Conservation (phyloP, 2,888 invertebrate genomes). For the Aporophyla nigra region DNA sequence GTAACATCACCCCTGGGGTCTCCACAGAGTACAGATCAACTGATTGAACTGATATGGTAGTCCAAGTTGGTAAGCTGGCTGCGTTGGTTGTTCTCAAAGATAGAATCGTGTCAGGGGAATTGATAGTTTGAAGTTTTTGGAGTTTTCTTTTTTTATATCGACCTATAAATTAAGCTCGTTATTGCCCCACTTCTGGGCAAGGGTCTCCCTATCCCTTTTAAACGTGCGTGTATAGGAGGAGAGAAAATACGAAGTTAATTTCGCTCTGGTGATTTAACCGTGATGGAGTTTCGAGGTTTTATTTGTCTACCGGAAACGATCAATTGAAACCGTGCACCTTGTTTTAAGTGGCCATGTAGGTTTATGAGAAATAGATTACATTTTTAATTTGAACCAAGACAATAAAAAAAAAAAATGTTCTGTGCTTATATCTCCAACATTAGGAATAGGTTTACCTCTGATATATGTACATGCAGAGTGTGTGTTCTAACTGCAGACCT, state of each 20-base stretch:
- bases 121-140: not conserved
- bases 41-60: constrained; percentile 48
- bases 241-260: not conserved
- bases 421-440: not conserved
- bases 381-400: not conserved
- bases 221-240: not conserved
- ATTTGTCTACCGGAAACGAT: not conserved
- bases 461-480: not conserved
- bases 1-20: constrained; percentile 15
- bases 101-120: constrained; percentile 6
- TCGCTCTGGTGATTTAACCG: not conserved
- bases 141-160: not conserved
- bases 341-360: not conserved
- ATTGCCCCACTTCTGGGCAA: not conserved
- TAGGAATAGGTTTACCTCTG: not conserved
- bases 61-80: constrained; percentile 20
- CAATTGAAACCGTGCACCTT: not conserved
- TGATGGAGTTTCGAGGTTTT: not conserved
- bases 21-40: constrained; percentile 18
- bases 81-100: not conserved
- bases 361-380: not conserved
- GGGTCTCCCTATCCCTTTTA: not conserved
- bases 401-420: not conserved
- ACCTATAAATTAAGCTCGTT: not conserved
- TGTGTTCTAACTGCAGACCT: not conserved